Evolutionary conservation across 2,888 invertebrate genomes (phyloP), one percentile per base, ranked within the genome.

Genomic region (Trachelus stipa): DNA sequence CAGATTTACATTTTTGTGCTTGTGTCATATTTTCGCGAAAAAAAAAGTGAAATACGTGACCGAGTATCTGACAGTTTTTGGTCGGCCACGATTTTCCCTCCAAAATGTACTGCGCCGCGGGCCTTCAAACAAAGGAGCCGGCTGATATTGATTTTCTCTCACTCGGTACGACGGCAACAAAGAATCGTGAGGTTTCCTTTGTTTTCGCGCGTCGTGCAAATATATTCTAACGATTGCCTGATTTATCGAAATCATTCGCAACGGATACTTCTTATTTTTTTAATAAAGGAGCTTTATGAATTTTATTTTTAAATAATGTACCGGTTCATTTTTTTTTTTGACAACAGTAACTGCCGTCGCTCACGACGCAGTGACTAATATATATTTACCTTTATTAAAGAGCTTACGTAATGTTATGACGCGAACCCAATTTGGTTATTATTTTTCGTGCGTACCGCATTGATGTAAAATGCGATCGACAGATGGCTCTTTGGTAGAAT

Each of bases 61-160:
- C 23, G 56, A 56, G 23, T 56, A 56, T 56, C 9, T 56, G 23
- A 23, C 6, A 23, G 56, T 56, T 56, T 9, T 56, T 9, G 56
- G 56, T 23, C 56, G 56, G 56, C 23, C 23, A 23, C 71, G 80
- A 79, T 81, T 86, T 89, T 87, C 86, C 87, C 87, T 87, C 88
- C 87, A 87, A 89, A 88, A 88, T 83, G 81, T 76, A 77, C 76
- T 79, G 73, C 74, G 82, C 81, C 78, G 78, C 79, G 79, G 76
- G 79, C 75, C 33, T 79, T 81, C 83, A 86, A 85, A 86, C 89
- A 87, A 90, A 90, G 88, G 89, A 83, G 87, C 83, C 86, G 81
- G 83, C 86, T 83, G 84, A 86, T 90, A 90, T 90, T 89, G 90
- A 90, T 90, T 90, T 90, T 90, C 86, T 86, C 87, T 84, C 79